Evolutionary conservation across 2,888 invertebrate genomes (phyloP), one percentile per base, ranked within the genome.

Genomic region (Drosophila planitibia): DNA sequence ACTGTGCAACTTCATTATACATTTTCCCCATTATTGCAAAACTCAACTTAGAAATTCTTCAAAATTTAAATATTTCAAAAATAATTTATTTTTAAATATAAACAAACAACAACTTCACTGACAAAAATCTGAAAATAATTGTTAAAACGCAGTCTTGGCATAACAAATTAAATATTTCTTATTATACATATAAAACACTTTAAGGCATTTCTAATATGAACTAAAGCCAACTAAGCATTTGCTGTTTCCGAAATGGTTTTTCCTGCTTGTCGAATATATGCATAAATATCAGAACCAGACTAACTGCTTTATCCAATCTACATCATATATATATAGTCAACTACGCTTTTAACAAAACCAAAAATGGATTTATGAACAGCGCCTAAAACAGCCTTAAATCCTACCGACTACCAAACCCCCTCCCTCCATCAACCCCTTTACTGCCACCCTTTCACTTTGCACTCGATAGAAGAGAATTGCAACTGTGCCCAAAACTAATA

Each of bases 401-500:
- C 33, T 16, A 3, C 12, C 25, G 28, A 47, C 49, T 19, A 53
- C 3, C 33, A 25, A 3, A 0, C 44, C 6, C 41, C 33, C 33
- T 0, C 37, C 16, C 2, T n/a, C 28, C 4, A 7, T 0, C 22
- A 25, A 4, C 7, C 22, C 6, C 9, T 16, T 4, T 10, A 19
- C 28, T 22, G 4, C 44, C 16, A 0, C 0, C 10, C 25, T 54
- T 25, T 37, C 35, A 25, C 3, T 44, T n/a, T 33, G 52, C 41
- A 49, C n/a, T 58, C 25, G 53, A 61, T 39, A 79, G 74, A 70
- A 78, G 67, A 68, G 68, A 73, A 76, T 72, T 69, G 68, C 67
- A 82, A 79, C 80, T 78, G 80, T 78, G 78, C 68, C 79, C 51
- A 57, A 71, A 84, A 85, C 79, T 85, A 83, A 88, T 82, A 84